phyloP scores from a whole-genome alignment of 2,113 vertebrate species.

The Corythornis cristatus region DNA sequence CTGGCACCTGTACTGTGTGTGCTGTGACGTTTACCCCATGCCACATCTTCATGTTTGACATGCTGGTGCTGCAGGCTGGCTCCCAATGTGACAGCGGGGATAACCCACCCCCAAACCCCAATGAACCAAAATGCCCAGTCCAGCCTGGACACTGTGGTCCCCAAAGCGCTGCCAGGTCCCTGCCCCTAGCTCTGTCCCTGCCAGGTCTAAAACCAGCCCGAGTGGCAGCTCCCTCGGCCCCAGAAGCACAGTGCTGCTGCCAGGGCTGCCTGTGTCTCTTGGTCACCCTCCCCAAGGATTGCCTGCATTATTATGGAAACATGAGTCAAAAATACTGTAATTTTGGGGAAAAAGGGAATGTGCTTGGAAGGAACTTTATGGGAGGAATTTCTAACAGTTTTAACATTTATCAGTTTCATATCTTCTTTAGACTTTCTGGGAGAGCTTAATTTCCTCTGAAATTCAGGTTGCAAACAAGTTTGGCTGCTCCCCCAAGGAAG shows the following conservation, averaged over 20 bases:
- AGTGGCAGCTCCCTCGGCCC: neutral
- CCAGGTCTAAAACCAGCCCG: neutral
- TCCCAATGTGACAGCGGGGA: fast-evolving
- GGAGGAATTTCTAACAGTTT: constrained; percentile 28
- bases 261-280: fast-evolving
- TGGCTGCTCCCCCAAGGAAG: neutral
- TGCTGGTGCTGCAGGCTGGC: neutral
- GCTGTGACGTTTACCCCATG: neutral
- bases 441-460: constrained; percentile 46
- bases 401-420: constrained; percentile 22
- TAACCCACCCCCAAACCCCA: neutral
- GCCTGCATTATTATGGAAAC: neutral
- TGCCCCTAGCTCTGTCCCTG: neutral
- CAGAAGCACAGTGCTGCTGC: neutral
- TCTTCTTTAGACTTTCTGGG: constrained; percentile 14
- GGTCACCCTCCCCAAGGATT: neutral
- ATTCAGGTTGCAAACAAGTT: constrained; percentile 36
- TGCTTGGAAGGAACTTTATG: constrained; percentile 11
- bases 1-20: no score
- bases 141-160: no score
- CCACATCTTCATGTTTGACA: fast-evolving
- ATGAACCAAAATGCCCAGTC: neutral
- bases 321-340: neutral
- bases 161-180: neutral
- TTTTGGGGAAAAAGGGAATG: neutral